Conservation (phyloP, 2,888 invertebrate genomes). For the Sympetrum striolatum region DNA sequence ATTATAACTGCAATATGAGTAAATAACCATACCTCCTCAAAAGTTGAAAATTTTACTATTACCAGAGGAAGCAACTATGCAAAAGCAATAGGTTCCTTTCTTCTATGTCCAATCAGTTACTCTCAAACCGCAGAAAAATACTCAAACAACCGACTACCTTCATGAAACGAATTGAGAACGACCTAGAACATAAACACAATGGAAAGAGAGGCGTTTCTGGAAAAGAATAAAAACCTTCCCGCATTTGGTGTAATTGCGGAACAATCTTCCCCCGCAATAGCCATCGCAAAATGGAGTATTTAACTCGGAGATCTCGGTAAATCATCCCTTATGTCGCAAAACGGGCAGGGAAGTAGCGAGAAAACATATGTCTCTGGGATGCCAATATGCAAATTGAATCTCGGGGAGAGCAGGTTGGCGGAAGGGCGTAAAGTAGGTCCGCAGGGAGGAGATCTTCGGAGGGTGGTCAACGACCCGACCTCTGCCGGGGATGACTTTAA, state of each 20-base stretch:
- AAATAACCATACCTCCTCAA: too few relatives aligned
- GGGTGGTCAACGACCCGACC: constrained; percentile 41
- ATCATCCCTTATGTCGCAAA: neutral
- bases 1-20: too few relatives aligned
- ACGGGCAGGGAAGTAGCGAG: neutral
- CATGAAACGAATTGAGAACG: neutral
- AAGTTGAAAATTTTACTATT: too few relatives aligned
- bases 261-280: neutral
- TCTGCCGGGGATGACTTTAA: constrained; percentile 15
- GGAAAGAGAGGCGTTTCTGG: neutral
- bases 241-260: neutral
- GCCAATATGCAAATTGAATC: constrained; percentile 33
- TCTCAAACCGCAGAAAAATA: too few relatives aligned
- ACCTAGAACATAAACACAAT: neutral
- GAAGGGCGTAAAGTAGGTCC: constrained; percentile 13
- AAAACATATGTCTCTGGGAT: constrained; percentile 13
- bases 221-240: too few relatives aligned
- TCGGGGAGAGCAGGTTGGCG: neutral
- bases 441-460: neutral
- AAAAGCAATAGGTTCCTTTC: too few relatives aligned
- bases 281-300: neutral
- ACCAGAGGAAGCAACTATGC: too few relatives aligned
- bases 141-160: too few relatives aligned
- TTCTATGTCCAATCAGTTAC: too few relatives aligned
- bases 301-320: neutral